Evolutionary conservation across 2,113 vertebrate genomes (phyloP).

Genomic region (Scomber colias): DNA sequence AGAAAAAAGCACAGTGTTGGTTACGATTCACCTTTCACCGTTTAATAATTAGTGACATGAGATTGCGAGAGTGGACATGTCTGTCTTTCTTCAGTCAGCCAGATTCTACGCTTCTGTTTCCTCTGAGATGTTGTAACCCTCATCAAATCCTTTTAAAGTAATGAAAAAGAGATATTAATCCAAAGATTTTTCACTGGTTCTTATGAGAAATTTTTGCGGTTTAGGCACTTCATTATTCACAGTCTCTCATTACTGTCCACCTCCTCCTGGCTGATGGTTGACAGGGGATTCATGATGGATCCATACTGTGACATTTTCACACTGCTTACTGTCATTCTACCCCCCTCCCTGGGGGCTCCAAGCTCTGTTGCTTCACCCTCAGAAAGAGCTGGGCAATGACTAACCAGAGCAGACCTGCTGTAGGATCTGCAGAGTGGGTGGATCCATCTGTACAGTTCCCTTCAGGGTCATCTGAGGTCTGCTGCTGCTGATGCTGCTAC

Average conservation of each 20-base stretch:
- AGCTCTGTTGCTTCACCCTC: slow-evolving; percentile 24
- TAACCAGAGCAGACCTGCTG: slow-evolving; percentile 41
- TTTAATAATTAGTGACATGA: slow-evolving; percentile 18
- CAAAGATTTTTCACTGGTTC: background rate
- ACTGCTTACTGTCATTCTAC: slow-evolving; percentile 48
- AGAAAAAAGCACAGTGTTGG: background rate
- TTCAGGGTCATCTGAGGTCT: slow-evolving; percentile 57
- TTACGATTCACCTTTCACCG: slow-evolving; percentile 26
- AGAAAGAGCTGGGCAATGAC: slow-evolving; percentile 32
- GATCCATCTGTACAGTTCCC: slow-evolving; percentile 17
- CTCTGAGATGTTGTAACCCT: background rate
- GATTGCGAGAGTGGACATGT: background rate
- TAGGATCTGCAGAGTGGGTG: slow-evolving; percentile 36
- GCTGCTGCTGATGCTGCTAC: slow-evolving; percentile 21
- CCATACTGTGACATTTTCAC: slow-evolving; percentile 53
- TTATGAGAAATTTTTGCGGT: background rate
- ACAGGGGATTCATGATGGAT: slow-evolving; percentile 42
- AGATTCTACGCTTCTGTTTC: slow-evolving; percentile 1
- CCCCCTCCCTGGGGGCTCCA: slow-evolving; percentile 9
- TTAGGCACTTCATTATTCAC: slow-evolving; percentile 6
- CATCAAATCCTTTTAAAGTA: slow-evolving; percentile 16
- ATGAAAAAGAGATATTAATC: slow-evolving; percentile 29
- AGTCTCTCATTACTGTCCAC: slow-evolving; percentile 19
- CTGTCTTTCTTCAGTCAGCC: background rate
- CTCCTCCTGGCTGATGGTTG: slow-evolving; percentile 37